phyloP scores from a whole-genome alignment of 2,888 invertebrate genomes.

The Orchestes rusci region DNA sequence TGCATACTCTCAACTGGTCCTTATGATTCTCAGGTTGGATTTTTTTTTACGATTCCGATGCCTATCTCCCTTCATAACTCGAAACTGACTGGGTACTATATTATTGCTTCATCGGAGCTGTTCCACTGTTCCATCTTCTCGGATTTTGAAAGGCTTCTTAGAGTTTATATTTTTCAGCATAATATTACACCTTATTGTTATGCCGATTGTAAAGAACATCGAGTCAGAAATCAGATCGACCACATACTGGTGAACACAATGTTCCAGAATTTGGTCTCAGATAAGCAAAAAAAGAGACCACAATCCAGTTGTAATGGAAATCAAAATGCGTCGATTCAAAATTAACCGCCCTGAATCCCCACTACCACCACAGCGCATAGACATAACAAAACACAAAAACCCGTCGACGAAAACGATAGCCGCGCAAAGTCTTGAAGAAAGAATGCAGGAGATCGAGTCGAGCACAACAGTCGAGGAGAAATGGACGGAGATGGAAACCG shows the following conservation, averaged over 20 bases:
- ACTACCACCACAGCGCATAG: background rate
- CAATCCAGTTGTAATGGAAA: constrained; percentile 7
- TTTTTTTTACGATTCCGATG: too few relatives aligned
- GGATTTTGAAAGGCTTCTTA: too few relatives aligned
- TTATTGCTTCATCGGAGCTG: too few relatives aligned
- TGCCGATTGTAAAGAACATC: too few relatives aligned
- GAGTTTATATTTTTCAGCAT: too few relatives aligned
- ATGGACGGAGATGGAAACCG: background rate
- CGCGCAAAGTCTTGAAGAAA: constrained; percentile 3
- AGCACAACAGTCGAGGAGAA: constrained; percentile 2
- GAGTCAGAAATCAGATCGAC: background rate
- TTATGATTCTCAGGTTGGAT: too few relatives aligned
- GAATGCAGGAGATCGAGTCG: constrained; percentile 1
- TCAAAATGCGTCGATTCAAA: constrained; percentile 1
- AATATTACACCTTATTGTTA: too few relatives aligned
- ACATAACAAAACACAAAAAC: background rate
- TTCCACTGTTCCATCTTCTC: too few relatives aligned
- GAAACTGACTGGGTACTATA: too few relatives aligned
- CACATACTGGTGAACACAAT: background rate
- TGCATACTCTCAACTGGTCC: too few relatives aligned
- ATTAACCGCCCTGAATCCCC: constrained; percentile 1
- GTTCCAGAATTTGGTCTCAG: background rate
- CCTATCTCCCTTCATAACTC: too few relatives aligned
- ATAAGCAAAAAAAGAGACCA: constrained; percentile 2
- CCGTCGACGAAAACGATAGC: background rate